A percentile compares a stretch with the other conserved stretches of the same genome.
These are phyloP conservation scores for Agrypnus murinus DNA, from an alignment of 2,888 invertebrate genomes.

Conservation along the genomic window DNA sequence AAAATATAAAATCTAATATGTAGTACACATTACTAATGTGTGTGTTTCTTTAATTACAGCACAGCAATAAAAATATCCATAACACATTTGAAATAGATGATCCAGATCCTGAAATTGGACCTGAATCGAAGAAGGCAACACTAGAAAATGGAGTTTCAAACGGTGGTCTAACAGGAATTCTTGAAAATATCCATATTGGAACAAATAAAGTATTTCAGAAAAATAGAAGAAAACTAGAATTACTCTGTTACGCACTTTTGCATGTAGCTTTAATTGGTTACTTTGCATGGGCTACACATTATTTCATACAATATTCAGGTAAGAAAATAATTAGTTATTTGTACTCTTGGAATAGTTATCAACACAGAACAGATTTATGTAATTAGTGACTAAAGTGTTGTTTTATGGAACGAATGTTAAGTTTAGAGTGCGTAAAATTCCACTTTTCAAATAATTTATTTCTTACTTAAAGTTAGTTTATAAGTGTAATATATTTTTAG, in stretches of 20 bases:
- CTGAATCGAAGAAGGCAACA: not conserved
- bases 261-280: slow-evolving; percentile 57
- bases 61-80: slow-evolving; percentile 4
- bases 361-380: too few relatives aligned
- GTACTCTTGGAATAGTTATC: too few relatives aligned
- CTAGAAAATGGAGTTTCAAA: not conserved
- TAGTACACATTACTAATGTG: too few relatives aligned
- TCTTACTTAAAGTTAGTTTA: not conserved
- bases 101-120: not conserved
- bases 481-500: too few relatives aligned
- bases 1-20: too few relatives aligned
- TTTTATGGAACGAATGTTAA: too few relatives aligned
- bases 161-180: slow-evolving; percentile 1
- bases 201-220: not conserved
- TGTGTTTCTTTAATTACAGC: slow-evolving; percentile 12
- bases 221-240: slow-evolving; percentile 1
- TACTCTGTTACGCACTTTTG: slow-evolving; percentile 26
- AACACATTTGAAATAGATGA: slow-evolving; percentile 11
- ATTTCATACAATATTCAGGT: slow-evolving; percentile 33
- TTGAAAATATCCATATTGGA: slow-evolving; percentile 23
- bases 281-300: slow-evolving; percentile 62
- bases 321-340: not conserved
- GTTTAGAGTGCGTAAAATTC: too few relatives aligned
- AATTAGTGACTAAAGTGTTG: too few relatives aligned
- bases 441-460: not conserved